Evolutionary conservation across 2,888 invertebrate genomes (phyloP), one percentile per base, ranked within the genome.

Genomic region (Drosophila infuscata): DNA sequence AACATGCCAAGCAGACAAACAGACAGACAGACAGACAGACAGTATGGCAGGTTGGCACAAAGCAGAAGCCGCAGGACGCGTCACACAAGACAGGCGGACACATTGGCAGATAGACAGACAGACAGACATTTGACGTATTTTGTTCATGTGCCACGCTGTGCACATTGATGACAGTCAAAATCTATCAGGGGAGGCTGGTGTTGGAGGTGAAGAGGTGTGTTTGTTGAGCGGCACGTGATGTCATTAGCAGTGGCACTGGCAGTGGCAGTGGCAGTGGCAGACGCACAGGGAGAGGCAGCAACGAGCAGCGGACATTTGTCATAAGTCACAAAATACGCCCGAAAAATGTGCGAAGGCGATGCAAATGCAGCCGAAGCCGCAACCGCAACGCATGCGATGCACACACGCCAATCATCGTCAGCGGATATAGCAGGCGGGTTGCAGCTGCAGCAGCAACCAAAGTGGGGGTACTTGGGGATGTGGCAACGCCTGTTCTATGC

Each of bases 351-450:
- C 32, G 2, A 32, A 15, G 49, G 11, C 54, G 29, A 64, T 52
- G 49, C 58, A 62, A 56, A 51, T 65, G 67, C 62, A 69, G 71
- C 76, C 80, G 67, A 60, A 69, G 71, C 76, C 80, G 71, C 82
- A 83, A 83, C 87, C 84, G 66, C 84, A 86, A 82, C 69, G 80
- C 73, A 74, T 70, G 70, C 78, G 82, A 72, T 68, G 71, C 80
- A 80, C 81, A 70, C 78, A 73, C 74, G 85, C 87, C 85, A 86
- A 87, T 86, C 85, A 86, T 78, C 71, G 78, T 85, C 83, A 81
- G 56, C 54, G 49, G 41, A 30, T n/a, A 56, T 29, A 36, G 25
- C 46, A 15, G 25, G 25, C 46, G 46, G 15, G 25, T 3, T 17
- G 8, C 25, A 9, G 41, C 4, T 17, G 17, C 38, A 20, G 20